Percentiles rank a stretch among this genome's conserved stretches.
Evolutionary conservation across 2,113 vertebrate species (phyloP).

Genomic region (Ptyas mucosa): DNA sequence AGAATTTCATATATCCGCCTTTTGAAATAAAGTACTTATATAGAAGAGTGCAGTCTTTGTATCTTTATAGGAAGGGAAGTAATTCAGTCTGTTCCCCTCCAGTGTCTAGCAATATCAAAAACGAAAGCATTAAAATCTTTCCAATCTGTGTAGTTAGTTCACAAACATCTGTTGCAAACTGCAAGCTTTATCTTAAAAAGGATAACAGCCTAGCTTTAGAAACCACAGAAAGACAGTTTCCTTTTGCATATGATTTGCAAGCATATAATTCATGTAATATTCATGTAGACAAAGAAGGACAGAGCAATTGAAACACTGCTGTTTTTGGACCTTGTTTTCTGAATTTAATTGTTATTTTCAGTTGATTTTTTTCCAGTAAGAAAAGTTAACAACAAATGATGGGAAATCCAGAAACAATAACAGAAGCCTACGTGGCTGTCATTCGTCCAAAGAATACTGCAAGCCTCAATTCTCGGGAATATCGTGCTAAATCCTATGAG

Average conservation of each 20-base stretch:
- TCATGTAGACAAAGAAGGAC: neutral
- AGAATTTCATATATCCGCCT: neutral
- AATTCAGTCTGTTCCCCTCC: neutral
- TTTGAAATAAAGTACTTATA: neutral
- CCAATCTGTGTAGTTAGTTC: neutral
- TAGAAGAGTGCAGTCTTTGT: neutral
- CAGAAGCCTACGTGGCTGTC: slow-evolving; percentile 91
- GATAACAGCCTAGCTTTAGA: neutral
- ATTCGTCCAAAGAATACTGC: slow-evolving; percentile 94
- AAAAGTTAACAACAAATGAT: slow-evolving; percentile 65
- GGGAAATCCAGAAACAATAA: slow-evolving; percentile 87
- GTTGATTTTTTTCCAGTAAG: slow-evolving; percentile 54
- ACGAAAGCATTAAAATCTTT: neutral
- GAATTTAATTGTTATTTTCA: slow-evolving; percentile 31
- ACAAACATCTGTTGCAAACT: neutral
- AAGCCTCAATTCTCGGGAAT: slow-evolving; percentile 95
- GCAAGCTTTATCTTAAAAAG: neutral
- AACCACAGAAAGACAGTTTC: neutral
- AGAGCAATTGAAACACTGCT: neutral
- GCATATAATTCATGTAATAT: neutral
- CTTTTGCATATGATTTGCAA: neutral
- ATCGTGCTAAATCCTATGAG: slow-evolving; percentile 95
- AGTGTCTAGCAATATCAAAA: neutral
- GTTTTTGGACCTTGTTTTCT: neutral
- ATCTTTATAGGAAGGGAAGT: neutral